Conservation (phyloP, 1,140 invertebrate species). For the Scaptomyza montana region DNA sequence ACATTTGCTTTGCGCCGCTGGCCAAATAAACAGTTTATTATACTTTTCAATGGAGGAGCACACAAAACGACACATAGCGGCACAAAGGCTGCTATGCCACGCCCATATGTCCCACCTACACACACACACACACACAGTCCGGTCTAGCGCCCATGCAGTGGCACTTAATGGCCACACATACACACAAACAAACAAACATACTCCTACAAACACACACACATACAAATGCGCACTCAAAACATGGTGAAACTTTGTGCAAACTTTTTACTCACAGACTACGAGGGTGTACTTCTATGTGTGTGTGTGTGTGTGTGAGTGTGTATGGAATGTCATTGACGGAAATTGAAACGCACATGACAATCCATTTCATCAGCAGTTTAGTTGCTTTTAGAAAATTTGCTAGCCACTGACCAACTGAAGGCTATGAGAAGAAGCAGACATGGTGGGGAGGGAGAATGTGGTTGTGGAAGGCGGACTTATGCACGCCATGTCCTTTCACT, state of each 20-base stretch:
- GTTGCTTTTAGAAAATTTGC: slow-evolving; percentile 74
- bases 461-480: not conserved
- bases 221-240: slow-evolving; percentile 41
- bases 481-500: slow-evolving; percentile 25
- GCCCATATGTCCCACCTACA: slow-evolving; percentile 9
- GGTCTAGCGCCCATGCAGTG: slow-evolving; percentile 61
- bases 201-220: not conserved
- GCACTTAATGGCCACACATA: slow-evolving; percentile 61
- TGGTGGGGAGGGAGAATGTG: no score
- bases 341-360: slow-evolving; percentile 83
- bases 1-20: not conserved
- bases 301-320: slow-evolving; percentile 28
- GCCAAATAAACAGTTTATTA: slow-evolving; percentile 59
- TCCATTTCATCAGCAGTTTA: slow-evolving; percentile 83
- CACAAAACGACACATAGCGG: slow-evolving; percentile 28
- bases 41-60: slow-evolving; percentile 60
- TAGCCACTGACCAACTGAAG: slow-evolving; percentile 24
- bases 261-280: slow-evolving; percentile 57
- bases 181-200: slow-evolving; percentile 11
- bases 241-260: slow-evolving; percentile 71
- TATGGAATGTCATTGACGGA: slow-evolving; percentile 77
- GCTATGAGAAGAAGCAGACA: slow-evolving; percentile 8
- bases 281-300: not conserved
- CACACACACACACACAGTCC: slow-evolving; percentile 14
- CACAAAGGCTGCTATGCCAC: slow-evolving; percentile 27